phyloP scores from a whole-genome alignment of 2,113 vertebrate species.

The Calyptommatus sinebrachiatus region DNA sequence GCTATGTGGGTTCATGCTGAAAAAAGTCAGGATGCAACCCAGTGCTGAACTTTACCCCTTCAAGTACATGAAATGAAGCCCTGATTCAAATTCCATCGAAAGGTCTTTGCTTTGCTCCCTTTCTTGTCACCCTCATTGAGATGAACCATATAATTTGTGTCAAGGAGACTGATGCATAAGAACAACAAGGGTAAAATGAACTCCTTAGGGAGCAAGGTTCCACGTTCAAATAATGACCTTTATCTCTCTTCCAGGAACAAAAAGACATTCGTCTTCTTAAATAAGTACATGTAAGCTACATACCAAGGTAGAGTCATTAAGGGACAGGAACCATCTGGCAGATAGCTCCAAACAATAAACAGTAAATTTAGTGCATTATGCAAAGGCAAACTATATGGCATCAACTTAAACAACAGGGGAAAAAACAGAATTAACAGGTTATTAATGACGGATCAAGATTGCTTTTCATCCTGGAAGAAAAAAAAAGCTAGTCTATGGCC shows the following conservation, averaged over 20 bases:
- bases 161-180: slow-evolving; percentile 27
- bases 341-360: slow-evolving; percentile 64
- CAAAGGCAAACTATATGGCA: slow-evolving; percentile 54
- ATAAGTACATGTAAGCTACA: slow-evolving; percentile 52
- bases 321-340: slow-evolving; percentile 43
- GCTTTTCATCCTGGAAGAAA: slow-evolving; percentile 37
- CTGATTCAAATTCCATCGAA: slow-evolving; percentile 8
- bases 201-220: slow-evolving; percentile 46
- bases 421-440: slow-evolving; percentile 47
- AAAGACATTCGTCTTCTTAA: slow-evolving; percentile 55
- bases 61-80: neutral
- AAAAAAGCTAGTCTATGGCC: neutral
- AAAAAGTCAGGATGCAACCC: neutral
- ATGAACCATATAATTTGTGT: slow-evolving; percentile 37
- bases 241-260: slow-evolving; percentile 48
- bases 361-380: slow-evolving; percentile 58
- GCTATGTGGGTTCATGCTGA: neutral
- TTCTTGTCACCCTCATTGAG: slow-evolving; percentile 27
- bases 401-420: slow-evolving; percentile 58
- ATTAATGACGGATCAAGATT: slow-evolving; percentile 31
- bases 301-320: slow-evolving; percentile 48
- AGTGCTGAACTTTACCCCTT: neutral
- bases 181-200: slow-evolving; percentile 42
- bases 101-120: slow-evolving; percentile 20
- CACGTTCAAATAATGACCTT: slow-evolving; percentile 50